Base-by-base conservation (phyloP, 2,888 invertebrate species). In the Lapara coniferarum region DNA sequence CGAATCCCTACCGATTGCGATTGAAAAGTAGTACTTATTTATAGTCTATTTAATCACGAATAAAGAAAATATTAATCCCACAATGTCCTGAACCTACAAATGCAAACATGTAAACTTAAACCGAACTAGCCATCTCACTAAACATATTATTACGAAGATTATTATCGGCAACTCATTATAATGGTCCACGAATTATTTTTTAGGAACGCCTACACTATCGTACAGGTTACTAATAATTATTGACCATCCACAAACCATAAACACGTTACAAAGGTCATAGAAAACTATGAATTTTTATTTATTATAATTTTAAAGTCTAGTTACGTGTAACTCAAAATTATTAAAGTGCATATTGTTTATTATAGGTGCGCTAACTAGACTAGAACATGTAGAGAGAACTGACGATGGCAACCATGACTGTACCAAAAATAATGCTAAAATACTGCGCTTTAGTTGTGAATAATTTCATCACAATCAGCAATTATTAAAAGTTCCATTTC, bases 121-220 rank as follows among this genome's bases (percentile, higher is more conserved):
- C 52, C 53, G 63, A 63, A 68, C 80, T 82, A 79, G 75, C 80
- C 73, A 85, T 86, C 83, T 79, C 74, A 78, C 73, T 71, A 77
- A 83, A 78, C 82, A 80, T 86, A 77, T 86, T 83, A 86, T 89
- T 88, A 88, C 75, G 73, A 73, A 79, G 90, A 91, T 90, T 78
- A 83, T 86, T 85, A 91, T 92, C 91, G 80, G 79, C 84, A 86
- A 84, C 81, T 87, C 89, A 87, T 90, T 89, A 89, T 81, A 77
- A 82, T 81, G 81, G 78, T 81, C 84, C 85, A 88, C 85, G 85
- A 85, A 86, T 88, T 63, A 86, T 89, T 87, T 84, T 83, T 83
- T 79, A 78, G 85, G 72, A 80, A 86, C 91, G 91, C 92, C 92
- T 83, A 78, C 82, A 69, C 71, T 69, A 51, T 73, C 66, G 74